Percentiles rank a stretch among this genome's conserved stretches.
Conservation (phyloP, 2,797 vertebrate genomes). For the Halcyon badia region DNA sequence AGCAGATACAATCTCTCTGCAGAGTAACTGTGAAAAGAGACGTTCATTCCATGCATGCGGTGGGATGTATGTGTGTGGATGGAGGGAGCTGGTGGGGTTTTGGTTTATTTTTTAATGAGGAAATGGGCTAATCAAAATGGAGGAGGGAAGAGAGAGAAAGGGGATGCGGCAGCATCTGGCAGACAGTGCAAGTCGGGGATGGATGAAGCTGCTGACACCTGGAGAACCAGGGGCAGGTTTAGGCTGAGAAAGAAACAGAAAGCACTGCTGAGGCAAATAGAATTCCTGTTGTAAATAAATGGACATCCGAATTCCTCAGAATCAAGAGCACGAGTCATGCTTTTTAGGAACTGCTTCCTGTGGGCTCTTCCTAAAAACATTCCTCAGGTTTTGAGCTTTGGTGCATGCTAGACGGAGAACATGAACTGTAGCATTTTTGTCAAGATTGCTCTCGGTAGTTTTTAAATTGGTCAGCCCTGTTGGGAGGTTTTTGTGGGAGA, state of each 20-base stretch:
- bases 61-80: neutral
- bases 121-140: neutral
- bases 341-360: neutral
- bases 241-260: neutral
- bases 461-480: neutral
- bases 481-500: neutral
- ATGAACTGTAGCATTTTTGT: neutral
- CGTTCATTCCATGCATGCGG: neutral
- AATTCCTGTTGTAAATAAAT: neutral
- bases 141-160: neutral
- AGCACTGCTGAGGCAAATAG: neutral
- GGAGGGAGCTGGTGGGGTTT: neutral
- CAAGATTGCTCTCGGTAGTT: neutral
- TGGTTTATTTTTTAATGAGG: neutral
- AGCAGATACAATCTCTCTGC: neutral
- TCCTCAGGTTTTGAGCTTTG: neutral
- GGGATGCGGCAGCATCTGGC: neutral
- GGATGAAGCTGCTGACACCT: neutral
- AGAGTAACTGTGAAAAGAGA: neutral
- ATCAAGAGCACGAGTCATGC: fast-evolving
- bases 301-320: neutral
- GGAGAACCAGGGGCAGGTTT: neutral
- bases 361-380: neutral
- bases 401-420: neutral
- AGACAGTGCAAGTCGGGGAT: neutral